A percentile compares a stretch with the other conserved stretches of the same genome.
Conservation (phyloP, 2,797 vertebrate genomes). For the Pantherophis alleghaniensis region DNA sequence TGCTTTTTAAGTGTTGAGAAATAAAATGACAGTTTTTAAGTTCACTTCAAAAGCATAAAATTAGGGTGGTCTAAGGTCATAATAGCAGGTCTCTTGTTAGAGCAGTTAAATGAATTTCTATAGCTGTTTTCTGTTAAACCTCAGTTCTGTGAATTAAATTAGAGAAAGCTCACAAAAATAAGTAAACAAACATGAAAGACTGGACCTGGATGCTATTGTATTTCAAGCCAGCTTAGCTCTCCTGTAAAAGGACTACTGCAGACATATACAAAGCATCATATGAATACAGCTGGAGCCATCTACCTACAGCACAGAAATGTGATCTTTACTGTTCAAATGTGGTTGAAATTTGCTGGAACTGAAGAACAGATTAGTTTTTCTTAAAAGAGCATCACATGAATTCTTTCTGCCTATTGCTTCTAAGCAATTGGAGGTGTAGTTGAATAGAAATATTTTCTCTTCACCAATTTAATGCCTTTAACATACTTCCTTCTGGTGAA, state of each 20-base stretch:
- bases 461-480: constrained; percentile 58
- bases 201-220: constrained; percentile 62
- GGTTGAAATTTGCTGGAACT: constrained; percentile 75
- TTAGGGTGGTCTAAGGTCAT: neutral
- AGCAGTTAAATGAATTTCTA: constrained; percentile 46
- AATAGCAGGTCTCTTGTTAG: constrained; percentile 15
- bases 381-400: constrained; percentile 60
- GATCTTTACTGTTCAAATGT: constrained; percentile 73
- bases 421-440: constrained; percentile 12
- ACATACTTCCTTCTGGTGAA: constrained; percentile 51
- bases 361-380: constrained; percentile 73
- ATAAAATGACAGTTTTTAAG: constrained; percentile 20
- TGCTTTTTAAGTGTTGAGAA: neutral
- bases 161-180: constrained; percentile 68
- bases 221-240: constrained; percentile 68
- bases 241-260: constrained; percentile 68
- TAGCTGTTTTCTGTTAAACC: constrained; percentile 54
- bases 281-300: constrained; percentile 71
- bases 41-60: constrained; percentile 8
- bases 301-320: constrained; percentile 75
- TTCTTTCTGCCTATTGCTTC: constrained; percentile 39
- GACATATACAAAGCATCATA: constrained; percentile 69
- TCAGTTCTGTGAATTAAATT: constrained; percentile 62
- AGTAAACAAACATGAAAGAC: constrained; percentile 76
- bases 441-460: constrained; percentile 36